These are phyloP conservation scores for Teleogryllus occipitalis DNA, from an alignment of 1,140 invertebrate species.

Conservation along the genomic window DNA sequence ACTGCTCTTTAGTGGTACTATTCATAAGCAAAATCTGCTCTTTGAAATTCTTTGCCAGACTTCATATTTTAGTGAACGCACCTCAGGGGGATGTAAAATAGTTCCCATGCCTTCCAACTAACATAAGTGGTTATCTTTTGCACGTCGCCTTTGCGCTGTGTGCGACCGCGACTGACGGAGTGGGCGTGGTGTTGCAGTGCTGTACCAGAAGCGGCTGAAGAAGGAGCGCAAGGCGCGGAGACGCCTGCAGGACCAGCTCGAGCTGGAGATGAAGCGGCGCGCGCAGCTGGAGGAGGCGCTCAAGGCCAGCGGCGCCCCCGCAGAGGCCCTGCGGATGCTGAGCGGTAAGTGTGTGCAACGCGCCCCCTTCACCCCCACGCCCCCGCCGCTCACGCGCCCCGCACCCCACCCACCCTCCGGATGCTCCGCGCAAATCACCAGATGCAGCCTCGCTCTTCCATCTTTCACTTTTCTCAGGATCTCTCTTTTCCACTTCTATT, in stretches of 20 bases:
- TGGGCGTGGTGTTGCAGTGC: slow-evolving; percentile 69
- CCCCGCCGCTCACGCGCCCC: slow-evolving; percentile 8
- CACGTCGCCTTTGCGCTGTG: slow-evolving; percentile 64
- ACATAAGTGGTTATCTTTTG: too few relatives aligned
- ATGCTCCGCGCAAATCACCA: slow-evolving; percentile 31
- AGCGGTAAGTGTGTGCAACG: slow-evolving; percentile 50
- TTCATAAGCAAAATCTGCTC: too few relatives aligned
- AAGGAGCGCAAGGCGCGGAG: slow-evolving; percentile 74
- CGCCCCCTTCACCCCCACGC: not conserved
- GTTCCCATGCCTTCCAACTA: too few relatives aligned
- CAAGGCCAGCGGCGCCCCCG: slow-evolving; percentile 62
- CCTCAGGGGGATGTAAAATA: too few relatives aligned
- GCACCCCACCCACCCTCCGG: slow-evolving; percentile 36
- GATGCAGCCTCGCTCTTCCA: not conserved
- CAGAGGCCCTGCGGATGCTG: slow-evolving; percentile 66
- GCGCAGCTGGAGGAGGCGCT: slow-evolving; percentile 69
- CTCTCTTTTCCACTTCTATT: too few relatives aligned
- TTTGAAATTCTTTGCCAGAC: too few relatives aligned
- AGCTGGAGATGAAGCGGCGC: slow-evolving; percentile 65
- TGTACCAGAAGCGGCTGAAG: slow-evolving; percentile 78
- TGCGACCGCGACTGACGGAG: slow-evolving; percentile 97
- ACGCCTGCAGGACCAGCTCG: slow-evolving; percentile 74
- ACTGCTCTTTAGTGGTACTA: too few relatives aligned
- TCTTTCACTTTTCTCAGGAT: not conserved
- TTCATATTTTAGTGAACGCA: too few relatives aligned